Percentiles rank a stretch among this genome's conserved stretches.
These are phyloP conservation scores for Trachelus tabidus DNA, from an alignment of 2,888 invertebrate species.

Conservation along the genomic window DNA sequence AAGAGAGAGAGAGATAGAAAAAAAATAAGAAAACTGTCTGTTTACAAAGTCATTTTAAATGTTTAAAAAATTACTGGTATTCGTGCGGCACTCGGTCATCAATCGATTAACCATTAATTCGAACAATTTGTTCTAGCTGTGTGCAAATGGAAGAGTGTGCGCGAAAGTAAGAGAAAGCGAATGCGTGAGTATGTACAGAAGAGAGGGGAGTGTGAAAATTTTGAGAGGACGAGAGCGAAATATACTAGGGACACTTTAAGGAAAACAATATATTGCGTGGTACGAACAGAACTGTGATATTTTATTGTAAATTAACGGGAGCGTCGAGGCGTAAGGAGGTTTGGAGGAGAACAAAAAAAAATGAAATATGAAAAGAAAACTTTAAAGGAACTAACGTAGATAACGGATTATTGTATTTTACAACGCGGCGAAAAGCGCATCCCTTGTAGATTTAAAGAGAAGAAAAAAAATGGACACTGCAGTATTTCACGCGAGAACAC, in stretches of 20 bases:
- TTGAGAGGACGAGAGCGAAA: constrained; percentile 1
- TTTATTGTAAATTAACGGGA: constrained; percentile 61
- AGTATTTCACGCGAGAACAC: no score
- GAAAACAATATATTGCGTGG: constrained; percentile 59
- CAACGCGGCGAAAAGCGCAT: constrained; percentile 8
- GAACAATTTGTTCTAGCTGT: constrained; percentile 24
- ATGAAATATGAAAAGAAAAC: constrained; percentile 19
- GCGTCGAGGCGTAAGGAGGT: no score
- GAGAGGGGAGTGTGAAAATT: background rate
- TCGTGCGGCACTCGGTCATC: no score
- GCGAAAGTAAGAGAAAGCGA: constrained; percentile 22
- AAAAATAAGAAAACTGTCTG: constrained; percentile 9
- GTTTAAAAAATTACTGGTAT: constrained; percentile 27
- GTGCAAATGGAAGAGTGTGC: constrained; percentile 13
- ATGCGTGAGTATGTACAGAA: constrained; percentile 21
- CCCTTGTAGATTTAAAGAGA: constrained; percentile 27
- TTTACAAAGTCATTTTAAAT: constrained; percentile 33
- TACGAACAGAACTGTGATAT: constrained; percentile 67
- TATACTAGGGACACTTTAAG: constrained; percentile 39
- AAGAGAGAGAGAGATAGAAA: background rate
- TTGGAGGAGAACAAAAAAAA: constrained; percentile 29
- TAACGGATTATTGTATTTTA: constrained; percentile 24
- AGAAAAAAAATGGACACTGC: constrained; percentile 21
- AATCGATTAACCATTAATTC: constrained; percentile 28
- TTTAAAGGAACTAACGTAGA: constrained; percentile 40